phyloP scores from a whole-genome alignment of 2,888 invertebrate genomes.

The Myathropa florea region DNA sequence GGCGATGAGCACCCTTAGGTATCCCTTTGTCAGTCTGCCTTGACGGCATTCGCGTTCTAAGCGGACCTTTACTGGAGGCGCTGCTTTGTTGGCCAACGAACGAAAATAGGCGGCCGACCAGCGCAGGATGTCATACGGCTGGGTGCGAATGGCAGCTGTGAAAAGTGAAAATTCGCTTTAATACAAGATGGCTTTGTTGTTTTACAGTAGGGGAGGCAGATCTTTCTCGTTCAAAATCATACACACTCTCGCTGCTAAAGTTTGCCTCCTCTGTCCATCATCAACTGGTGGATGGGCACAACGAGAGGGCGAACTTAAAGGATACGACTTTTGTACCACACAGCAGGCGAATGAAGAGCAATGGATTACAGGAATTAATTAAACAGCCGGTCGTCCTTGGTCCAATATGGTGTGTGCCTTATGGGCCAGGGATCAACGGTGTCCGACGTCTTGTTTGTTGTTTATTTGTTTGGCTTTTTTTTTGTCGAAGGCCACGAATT shows the following conservation, averaged over 20 bases:
- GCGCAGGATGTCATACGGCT: conserved; percentile 91
- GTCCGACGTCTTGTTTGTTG: not conserved
- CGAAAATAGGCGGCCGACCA: conserved; percentile 93
- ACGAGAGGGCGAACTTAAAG: conserved; percentile 20
- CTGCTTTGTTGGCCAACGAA: conserved; percentile 88
- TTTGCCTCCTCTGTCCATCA: no score
- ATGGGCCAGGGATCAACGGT: not conserved
- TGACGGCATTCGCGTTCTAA: conserved; percentile 89
- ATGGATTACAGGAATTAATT: conserved; percentile 33
- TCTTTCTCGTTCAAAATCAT: no score
- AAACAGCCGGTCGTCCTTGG: not conserved
- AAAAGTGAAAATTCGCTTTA: conserved; percentile 38
- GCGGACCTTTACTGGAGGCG: conserved; percentile 90
- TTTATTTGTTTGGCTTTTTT: no score
- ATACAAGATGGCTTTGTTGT: not conserved
- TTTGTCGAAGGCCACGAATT: no score
- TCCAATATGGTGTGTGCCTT: not conserved
- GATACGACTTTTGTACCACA: not conserved
- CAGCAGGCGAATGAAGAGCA: not conserved
- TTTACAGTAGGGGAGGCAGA: not conserved
- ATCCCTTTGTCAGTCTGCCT: conserved; percentile 89
- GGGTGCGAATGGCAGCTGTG: conserved; percentile 91
- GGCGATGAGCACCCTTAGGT: conserved; percentile 88
- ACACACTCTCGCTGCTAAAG: no score
- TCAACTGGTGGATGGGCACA: not conserved